phyloP scores from a whole-genome alignment of 2,113 vertebrate species.

The Vombatus ursinus region DNA sequence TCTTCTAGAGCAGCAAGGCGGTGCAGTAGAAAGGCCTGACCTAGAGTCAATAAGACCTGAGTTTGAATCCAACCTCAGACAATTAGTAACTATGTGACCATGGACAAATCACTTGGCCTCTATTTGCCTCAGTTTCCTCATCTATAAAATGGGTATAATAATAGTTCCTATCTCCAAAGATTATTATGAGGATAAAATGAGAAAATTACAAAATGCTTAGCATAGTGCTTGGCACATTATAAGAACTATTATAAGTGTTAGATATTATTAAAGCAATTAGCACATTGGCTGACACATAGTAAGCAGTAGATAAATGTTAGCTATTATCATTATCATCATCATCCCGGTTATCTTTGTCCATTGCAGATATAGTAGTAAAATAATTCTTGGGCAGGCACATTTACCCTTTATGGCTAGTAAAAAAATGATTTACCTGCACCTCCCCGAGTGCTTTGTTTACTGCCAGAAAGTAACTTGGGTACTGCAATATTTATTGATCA shows the following conservation, averaged over 20 bases:
- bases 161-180: not conserved
- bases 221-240: not conserved
- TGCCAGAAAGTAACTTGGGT: not conserved
- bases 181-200: not conserved
- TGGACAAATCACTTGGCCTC: not conserved
- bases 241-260: not conserved
- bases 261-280: not conserved
- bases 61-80: not conserved
- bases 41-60: not conserved
- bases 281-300: not conserved
- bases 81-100: not conserved
- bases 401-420: not conserved
- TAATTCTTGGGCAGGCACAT: not conserved
- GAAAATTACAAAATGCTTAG: not conserved
- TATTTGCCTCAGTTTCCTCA: not conserved
- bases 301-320: not conserved
- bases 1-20: not conserved
- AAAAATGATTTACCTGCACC: not conserved
- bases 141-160: not conserved
- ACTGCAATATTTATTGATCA: slow-evolving; percentile 41
- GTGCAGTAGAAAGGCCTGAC: not conserved
- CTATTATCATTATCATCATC: not conserved
- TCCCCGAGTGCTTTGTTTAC: not conserved
- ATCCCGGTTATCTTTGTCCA: not conserved
- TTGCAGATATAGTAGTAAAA: not conserved